Base-by-base conservation (phyloP, 2,888 invertebrate genomes). In the Apoda limacodes region DNA sequence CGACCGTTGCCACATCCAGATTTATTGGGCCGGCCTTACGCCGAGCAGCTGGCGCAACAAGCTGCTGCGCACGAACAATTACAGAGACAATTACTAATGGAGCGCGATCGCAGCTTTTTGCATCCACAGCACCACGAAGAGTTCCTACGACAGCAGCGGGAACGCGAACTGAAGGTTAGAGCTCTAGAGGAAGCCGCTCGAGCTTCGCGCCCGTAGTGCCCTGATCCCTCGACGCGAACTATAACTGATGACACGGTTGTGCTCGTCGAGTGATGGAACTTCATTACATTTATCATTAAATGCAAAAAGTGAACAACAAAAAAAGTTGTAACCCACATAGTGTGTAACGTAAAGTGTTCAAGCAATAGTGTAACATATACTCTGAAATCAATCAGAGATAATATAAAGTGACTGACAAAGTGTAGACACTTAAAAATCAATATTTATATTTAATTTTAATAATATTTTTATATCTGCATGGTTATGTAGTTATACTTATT, bases 141-240 rank as follows among this genome's bases (percentile, higher is more conserved):
- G 60, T 82, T 74, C 82, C 69, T 80, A 75, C 86, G 87, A 50
- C 90, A 90, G 83, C 90, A 92, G 74, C 87, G 92, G 50, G 92
- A 92, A 58, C 85, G 92, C 46, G 92, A 93, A 76, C 84, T 92
- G 55, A 92, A 92, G 82, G 90, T 92, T 58, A 85, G 92, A 57
- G 91, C 90, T 45, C 81, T 92, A 52, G 92, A 92, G 78, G 92
- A 92, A 78, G 92, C 93, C 44, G 90, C 92, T 45, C 85, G 92
- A 58, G 90, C 76, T 20, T 70, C 75, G 39, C 65, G 82, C 2
- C 80, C 82, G 35, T 82, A 75, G 64, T 46, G 41, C 40, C 38
- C 41, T 45, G 50, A n/a, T 26, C 35, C 30, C 36, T 26, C 30
- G 34, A 40, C 43, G 33, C 47, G 43, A 43, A 43, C 45, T 45